Conservation (phyloP, 2,797 vertebrate species). For the Micrastur ruficollis region DNA sequence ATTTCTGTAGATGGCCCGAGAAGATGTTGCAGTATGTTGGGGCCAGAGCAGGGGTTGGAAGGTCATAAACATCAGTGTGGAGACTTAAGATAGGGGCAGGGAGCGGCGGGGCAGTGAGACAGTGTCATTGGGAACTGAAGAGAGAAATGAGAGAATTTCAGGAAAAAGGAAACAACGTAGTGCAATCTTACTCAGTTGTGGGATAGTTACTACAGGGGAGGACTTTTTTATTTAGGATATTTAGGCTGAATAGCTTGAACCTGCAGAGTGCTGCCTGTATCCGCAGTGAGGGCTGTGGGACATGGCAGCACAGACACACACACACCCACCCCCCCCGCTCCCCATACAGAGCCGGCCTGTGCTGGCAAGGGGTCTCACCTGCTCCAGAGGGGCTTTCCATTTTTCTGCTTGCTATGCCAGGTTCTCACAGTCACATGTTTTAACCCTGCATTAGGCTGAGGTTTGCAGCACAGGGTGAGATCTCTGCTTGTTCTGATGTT, state of each 20-base stretch:
- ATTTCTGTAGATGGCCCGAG: not conserved
- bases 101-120: not conserved
- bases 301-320: not conserved
- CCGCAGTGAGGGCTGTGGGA: not conserved
- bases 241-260: not conserved
- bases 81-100: not conserved
- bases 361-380: not conserved
- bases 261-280: not conserved
- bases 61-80: not conserved
- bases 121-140: not conserved
- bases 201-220: not conserved
- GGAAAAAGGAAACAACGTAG: not conserved
- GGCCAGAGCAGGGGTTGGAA: not conserved
- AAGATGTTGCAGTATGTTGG: not conserved
- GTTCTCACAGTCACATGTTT: not conserved
- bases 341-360: not conserved
- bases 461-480: not conserved
- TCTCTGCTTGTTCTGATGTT: not conserved
- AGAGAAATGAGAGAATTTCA: not conserved
- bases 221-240: not conserved
- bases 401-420: not conserved
- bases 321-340: not conserved
- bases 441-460: not conserved
- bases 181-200: not conserved
- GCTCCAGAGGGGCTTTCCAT: not conserved